A percentile compares a stretch with the other conserved stretches of the same genome.
Evolutionary conservation across 2,797 vertebrate species (phyloP).

Genomic region (Apogon talboti): DNA sequence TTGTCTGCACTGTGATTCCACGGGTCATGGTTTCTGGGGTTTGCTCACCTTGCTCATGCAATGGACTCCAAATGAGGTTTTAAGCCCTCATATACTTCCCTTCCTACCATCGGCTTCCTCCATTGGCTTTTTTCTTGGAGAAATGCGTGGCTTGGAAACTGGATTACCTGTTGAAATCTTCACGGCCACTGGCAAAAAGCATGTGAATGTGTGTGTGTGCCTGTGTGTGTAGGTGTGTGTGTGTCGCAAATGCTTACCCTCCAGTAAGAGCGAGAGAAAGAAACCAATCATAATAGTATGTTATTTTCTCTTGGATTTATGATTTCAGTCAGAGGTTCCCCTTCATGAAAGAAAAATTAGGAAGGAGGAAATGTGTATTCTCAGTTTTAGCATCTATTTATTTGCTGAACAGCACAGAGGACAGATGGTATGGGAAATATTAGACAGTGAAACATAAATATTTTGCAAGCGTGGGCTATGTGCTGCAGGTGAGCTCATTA

Average conservation of each 20-base stretch:
- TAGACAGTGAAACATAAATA: conserved; percentile 8
- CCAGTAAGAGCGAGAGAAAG: conserved; percentile 28
- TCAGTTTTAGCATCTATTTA: conserved; percentile 7
- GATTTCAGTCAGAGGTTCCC: conserved; percentile 6
- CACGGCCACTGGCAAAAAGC: conserved; percentile 9
- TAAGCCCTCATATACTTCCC: conserved; percentile 27
- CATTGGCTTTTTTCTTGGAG: conserved; percentile 12
- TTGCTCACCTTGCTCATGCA: conserved; percentile 28
- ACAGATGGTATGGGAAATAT: conserved; percentile 23
- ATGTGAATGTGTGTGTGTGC: background rate
- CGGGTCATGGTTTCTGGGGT: conserved; percentile 56
- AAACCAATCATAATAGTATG: background rate
- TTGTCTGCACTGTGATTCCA: conserved; percentile 58
- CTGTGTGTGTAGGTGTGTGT: background rate
- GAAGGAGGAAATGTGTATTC: conserved; percentile 1
- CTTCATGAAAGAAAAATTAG: conserved; percentile 2
- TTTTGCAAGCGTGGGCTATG: background rate
- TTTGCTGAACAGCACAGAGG: conserved; percentile 8
- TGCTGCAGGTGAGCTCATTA: background rate
- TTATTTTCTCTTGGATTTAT: conserved; percentile 20
- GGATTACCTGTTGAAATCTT: conserved; percentile 51
- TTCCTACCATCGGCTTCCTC: conserved; percentile 5
- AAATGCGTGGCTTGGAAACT: conserved; percentile 27
- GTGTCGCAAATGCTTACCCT: conserved; percentile 15
- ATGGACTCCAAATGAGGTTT: conserved; percentile 60